Evolutionary conservation across 2,113 vertebrate species (phyloP), one percentile per base, ranked within the genome.

Genomic region (Brachypodius melanocephalos): DNA sequence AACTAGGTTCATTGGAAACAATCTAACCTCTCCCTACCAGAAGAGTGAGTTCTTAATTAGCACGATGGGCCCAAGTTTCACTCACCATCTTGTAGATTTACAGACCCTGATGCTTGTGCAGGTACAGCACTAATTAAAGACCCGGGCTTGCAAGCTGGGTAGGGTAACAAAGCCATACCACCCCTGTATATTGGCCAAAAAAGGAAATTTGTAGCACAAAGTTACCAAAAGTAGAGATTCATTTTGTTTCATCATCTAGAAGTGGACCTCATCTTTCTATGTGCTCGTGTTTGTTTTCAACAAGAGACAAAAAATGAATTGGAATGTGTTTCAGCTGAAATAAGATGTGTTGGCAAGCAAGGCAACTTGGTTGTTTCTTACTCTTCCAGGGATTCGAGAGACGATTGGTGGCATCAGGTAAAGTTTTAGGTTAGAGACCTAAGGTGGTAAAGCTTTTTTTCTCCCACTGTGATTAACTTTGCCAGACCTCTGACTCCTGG

Each of bases 1-100:
- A 77, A 31, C 80, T 26, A 31, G 65, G 40, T 69, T 92, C 19
- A 1, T 13, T 84, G 85, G 74, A 83, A 85, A 58, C 9, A 0
- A 77, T 48, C 85, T 74, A 91, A 77, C 72, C 65, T 91, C 93
- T 96, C 79, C 71, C 61, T 63, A 52, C 5, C 0, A 88, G 77
- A 89, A 52, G 46, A 91, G 46, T 15, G 3, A 93, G 69, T 7
- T 14, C 63, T 77, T 95, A 94, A 89, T 94, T 90, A 97, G 55
- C 20, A 21, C 0, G 1, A 63, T 77, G 52, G 49, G 52, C 88
- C 79, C 55, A 77, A 51, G 40, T 59, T 66, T 93, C 90, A 80
- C 51, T 96, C 88, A 93, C 55, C 67, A 38, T 85, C 72, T 78
- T 72, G 59, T 12, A 80, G 67, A 80, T 83, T 83, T 88, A 62